Evolutionary conservation across 2,888 invertebrate species (phyloP).

Genomic region (Siphlonurus alternatus): DNA sequence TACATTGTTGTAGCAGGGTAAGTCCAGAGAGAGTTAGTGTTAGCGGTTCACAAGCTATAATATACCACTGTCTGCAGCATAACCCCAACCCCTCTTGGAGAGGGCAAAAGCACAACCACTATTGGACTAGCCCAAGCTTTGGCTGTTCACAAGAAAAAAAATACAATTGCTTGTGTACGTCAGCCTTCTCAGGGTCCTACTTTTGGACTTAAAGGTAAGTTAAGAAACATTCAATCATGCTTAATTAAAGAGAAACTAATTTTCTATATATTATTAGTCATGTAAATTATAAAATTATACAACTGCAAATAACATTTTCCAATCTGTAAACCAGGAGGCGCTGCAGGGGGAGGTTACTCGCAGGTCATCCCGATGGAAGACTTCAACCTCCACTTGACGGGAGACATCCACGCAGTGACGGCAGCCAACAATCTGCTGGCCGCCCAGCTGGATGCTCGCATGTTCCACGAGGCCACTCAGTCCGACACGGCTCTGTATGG

Average conservation of each 20-base stretch:
- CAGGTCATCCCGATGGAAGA: conserved; percentile 98
- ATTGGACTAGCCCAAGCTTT: conserved; percentile 88
- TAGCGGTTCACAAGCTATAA: neutral
- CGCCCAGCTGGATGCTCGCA: conserved; percentile 90
- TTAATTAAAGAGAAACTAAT: too few species aligned
- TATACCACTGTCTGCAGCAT: conserved; percentile 60
- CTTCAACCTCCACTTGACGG: conserved; percentile 94
- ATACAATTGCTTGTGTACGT: conserved; percentile 84
- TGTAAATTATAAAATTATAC: too few species aligned
- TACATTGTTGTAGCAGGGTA: conserved; percentile 92
- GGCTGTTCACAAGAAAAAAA: conserved; percentile 62
- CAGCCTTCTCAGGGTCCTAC: conserved; percentile 99
- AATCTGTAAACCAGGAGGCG: too few species aligned
- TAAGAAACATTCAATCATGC: too few species aligned
- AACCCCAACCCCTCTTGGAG: conserved; percentile 96
- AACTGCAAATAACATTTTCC: too few species aligned
- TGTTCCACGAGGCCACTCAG: conserved; percentile 94
- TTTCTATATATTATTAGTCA: too few species aligned
- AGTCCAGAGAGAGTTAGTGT: conserved; percentile 21
- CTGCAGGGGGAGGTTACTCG: conserved; percentile 96
- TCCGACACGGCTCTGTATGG: conserved; percentile 68
- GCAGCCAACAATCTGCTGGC: conserved; percentile 96
- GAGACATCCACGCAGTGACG: conserved; percentile 97
- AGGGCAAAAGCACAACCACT: conserved; percentile 94
- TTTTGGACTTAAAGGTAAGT: conserved; percentile 83